Conservation (phyloP, 2,888 invertebrate genomes). For the Hymenopus coronatus region DNA sequence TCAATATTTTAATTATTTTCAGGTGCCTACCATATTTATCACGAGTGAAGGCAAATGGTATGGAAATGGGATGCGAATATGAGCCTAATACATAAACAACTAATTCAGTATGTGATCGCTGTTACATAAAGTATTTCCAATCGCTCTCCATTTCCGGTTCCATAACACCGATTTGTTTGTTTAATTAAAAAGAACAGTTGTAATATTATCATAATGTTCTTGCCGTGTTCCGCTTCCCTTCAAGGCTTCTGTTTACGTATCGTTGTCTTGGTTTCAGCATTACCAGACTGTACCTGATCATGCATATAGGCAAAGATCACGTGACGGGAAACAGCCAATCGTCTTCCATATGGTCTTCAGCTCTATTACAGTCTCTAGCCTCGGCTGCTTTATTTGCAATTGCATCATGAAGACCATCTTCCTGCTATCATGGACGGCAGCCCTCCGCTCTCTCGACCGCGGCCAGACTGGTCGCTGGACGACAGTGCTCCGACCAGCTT, state of each 20-base stretch:
- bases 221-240: background rate
- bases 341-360: slow-evolving; percentile 34
- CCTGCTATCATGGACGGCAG: slow-evolving; percentile 19
- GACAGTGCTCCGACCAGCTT: background rate
- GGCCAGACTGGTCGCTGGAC: background rate
- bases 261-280: background rate
- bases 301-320: slow-evolving; percentile 16
- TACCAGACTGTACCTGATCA: slow-evolving; percentile 31
- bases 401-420: slow-evolving; percentile 30
- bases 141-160: too few species aligned
- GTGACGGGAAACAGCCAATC: slow-evolving; percentile 36
- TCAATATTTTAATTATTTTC: too few species aligned
- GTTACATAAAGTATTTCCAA: too few species aligned
- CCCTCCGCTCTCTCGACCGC: background rate
- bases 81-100: too few species aligned
- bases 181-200: too few species aligned
- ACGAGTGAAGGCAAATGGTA: too few species aligned
- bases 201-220: too few species aligned
- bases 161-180: too few species aligned
- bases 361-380: slow-evolving; percentile 26
- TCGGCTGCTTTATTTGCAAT: slow-evolving; percentile 32
- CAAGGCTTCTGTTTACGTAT: background rate
- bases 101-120: too few species aligned
- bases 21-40: too few species aligned
- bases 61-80: too few species aligned